These are phyloP conservation scores for Delia radicum DNA, from an alignment of 1,140 invertebrate species.

Conservation along the genomic window DNA sequence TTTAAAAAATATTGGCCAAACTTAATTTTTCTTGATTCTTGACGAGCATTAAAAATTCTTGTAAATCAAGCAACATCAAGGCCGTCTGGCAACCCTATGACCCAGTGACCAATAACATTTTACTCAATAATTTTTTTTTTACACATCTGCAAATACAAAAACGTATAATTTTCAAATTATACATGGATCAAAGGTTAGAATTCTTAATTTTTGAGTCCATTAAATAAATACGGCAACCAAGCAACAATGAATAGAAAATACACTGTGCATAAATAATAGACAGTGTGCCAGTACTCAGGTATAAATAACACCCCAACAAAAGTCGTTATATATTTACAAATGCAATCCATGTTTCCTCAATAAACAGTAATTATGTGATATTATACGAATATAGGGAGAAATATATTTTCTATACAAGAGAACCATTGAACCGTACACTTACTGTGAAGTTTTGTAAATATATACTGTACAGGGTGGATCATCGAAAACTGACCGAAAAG, in stretches of 20 bases:
- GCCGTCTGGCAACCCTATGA: too few species aligned
- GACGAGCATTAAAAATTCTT: too few species aligned
- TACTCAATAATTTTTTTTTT: not conserved
- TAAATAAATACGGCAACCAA: slow-evolving; percentile 5
- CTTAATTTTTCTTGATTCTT: too few species aligned
- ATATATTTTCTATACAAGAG: not conserved
- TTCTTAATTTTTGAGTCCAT: slow-evolving; percentile 3
- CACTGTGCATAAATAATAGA: slow-evolving; percentile 9
- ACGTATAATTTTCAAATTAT: slow-evolving; percentile 15
- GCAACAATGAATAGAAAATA: not conserved
- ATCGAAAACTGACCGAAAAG: too few species aligned
- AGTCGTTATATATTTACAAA: slow-evolving; percentile 10
- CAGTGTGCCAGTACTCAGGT: too few species aligned
- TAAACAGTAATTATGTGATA: slow-evolving; percentile 21
- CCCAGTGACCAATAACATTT: not conserved
- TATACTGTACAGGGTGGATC: not conserved
- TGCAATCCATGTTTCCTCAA: slow-evolving; percentile 18
- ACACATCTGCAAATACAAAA: not conserved
- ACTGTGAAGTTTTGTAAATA: not conserved
- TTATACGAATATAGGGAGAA: not conserved
- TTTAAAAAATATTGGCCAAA: too few species aligned
- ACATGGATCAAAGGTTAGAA: slow-evolving; percentile 14
- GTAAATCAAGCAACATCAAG: too few species aligned
- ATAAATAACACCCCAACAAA: not conserved
- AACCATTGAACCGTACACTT: slow-evolving; percentile 9